Conservation (phyloP, 2,888 invertebrate genomes). For the Tetragonisca angustula region DNA sequence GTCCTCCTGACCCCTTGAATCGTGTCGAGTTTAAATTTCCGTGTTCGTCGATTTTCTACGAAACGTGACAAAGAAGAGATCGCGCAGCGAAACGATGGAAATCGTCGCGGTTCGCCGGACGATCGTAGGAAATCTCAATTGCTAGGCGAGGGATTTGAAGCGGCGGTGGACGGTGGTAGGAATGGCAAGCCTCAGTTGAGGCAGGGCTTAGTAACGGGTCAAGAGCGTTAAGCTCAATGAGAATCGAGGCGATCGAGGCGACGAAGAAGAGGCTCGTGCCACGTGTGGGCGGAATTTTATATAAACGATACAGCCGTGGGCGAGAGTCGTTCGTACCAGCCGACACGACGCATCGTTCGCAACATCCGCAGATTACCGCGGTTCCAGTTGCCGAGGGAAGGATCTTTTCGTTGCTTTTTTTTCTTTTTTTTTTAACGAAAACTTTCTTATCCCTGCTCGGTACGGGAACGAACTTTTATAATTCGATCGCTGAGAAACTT, state of each 20-base stretch:
- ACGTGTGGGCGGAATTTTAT: constrained; percentile 70
- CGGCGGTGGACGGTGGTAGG: constrained; percentile 42
- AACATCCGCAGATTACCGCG: constrained; percentile 56
- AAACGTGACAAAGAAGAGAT: neutral
- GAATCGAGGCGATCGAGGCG: constrained; percentile 60
- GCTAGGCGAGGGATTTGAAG: constrained; percentile 54
- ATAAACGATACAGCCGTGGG: constrained; percentile 59
- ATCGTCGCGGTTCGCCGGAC: constrained; percentile 37
- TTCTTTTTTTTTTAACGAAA: neutral
- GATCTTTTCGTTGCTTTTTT: too few relatives aligned
- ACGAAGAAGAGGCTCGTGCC: constrained; percentile 71
- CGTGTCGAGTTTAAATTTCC: neutral
- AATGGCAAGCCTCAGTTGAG: constrained; percentile 46
- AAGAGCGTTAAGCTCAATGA: constrained; percentile 72
- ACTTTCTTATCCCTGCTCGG: neutral
- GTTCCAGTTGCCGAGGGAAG: constrained; percentile 11
- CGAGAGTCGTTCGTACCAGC: constrained; percentile 16
- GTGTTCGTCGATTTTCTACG: neutral
- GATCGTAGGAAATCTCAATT: constrained; percentile 77
- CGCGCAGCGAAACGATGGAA: constrained; percentile 13
- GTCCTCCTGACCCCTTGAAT: neutral
- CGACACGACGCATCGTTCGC: constrained; percentile 58
- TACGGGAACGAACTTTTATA: neutral
- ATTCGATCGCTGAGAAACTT: neutral
- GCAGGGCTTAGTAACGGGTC: constrained; percentile 61